Evolutionary conservation across 2,113 vertebrate species (phyloP).

Genomic region (Falcunculus frontatus): DNA sequence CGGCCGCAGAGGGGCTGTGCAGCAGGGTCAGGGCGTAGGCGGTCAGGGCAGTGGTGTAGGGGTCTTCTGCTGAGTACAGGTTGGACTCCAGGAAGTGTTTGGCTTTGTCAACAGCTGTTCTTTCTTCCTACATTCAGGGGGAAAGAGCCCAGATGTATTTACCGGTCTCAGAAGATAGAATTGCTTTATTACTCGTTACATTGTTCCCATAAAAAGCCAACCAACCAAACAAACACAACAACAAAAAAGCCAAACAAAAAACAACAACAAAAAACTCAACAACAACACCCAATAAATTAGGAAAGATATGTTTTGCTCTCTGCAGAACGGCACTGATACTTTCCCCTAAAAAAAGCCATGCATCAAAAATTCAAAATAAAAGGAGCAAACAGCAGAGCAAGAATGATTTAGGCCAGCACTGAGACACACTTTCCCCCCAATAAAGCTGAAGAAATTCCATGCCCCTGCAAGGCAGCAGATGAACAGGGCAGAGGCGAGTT

Average conservation of each 20-base stretch:
- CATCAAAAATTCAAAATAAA: neutral
- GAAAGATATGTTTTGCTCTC: neutral
- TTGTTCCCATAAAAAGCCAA: neutral
- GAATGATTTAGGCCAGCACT: neutral
- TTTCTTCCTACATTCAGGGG: slow-evolving; percentile 77
- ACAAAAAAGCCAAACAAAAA: neutral
- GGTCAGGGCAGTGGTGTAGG: slow-evolving; percentile 84
- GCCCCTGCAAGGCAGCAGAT: neutral
- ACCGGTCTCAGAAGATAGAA: neutral
- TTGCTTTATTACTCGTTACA: neutral
- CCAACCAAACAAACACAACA: neutral
- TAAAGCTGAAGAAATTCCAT: neutral
- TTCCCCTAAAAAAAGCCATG: neutral
- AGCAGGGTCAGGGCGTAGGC: slow-evolving; percentile 85
- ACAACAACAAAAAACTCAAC: neutral
- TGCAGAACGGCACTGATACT: neutral
- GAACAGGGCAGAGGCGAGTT: neutral
- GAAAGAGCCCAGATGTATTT: neutral
- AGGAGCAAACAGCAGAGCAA: neutral
- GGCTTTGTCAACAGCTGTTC: slow-evolving; percentile 80
- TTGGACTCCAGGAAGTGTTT: slow-evolving; percentile 86
- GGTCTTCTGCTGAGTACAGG: slow-evolving; percentile 82
- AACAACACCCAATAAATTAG: neutral
- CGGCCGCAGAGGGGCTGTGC: slow-evolving; percentile 75
- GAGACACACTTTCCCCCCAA: neutral